Evolutionary conservation across 1,140 invertebrate species (phyloP).

Genomic region (Drosophila mojavensis): DNA sequence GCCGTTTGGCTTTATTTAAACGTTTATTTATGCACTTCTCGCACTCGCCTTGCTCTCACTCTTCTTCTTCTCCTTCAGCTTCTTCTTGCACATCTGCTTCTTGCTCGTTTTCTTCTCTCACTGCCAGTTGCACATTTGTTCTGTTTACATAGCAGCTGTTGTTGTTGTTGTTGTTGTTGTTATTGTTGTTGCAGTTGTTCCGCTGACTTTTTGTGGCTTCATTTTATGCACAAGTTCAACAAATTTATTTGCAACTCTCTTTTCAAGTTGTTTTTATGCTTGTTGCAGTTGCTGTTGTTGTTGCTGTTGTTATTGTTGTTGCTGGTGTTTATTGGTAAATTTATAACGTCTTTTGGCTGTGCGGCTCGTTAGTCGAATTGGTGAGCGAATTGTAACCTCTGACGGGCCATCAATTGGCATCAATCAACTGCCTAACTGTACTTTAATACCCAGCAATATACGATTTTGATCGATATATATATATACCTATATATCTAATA

Average conservation of each 20-base stretch:
- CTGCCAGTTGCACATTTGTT: constrained; percentile 20
- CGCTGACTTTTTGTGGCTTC: constrained; percentile 56
- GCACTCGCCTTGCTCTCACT: constrained; percentile 13
- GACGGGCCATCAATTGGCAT: constrained; percentile 68
- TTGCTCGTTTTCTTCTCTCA: background rate
- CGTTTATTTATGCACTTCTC: constrained; percentile 73
- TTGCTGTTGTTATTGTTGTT: constrained; percentile 4
- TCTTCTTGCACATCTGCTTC: background rate
- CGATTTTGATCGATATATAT: constrained; percentile 9
- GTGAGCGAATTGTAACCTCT: constrained; percentile 52
- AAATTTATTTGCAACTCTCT: constrained; percentile 66
- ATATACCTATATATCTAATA: background rate
- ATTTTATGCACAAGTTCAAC: constrained; percentile 62
- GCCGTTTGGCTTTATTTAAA: constrained; percentile 67
- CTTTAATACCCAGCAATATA: constrained; percentile 10
- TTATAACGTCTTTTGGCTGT: constrained; percentile 61
- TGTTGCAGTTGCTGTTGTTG: background rate
- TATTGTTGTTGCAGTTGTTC: constrained; percentile 19
- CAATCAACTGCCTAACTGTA: constrained; percentile 62
- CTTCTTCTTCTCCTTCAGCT: background rate
- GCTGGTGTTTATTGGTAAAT: constrained; percentile 66
- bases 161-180: constrained; percentile 23
- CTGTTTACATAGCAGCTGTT: constrained; percentile 48
- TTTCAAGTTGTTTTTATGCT: constrained; percentile 1
- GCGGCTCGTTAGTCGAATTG: constrained; percentile 69